Evolutionary conservation across 2,113 vertebrate genomes (phyloP), one percentile per base, ranked within the genome.

Genomic region (Zootoca vivipara): DNA sequence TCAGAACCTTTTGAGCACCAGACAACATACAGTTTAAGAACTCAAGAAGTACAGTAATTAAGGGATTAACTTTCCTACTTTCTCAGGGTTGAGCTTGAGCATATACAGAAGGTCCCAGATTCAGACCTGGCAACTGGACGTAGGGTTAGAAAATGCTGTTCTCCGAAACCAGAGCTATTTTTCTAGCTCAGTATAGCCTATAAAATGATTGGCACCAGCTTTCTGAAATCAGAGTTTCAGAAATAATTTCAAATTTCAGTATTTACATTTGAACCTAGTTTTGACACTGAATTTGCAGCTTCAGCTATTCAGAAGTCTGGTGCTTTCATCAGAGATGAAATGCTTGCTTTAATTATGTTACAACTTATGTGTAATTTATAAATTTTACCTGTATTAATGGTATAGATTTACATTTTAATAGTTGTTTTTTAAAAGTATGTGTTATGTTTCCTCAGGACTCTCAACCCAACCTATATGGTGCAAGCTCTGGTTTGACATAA

Each of bases 401-500:
- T 26, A 52, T 52, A n/a, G 42, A 20, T 73, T 20, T 33, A 33
- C 18, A 72, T 70, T 67, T 83, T 30, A n/a, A 10, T 83, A 16
- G 2, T 12, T 1, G 1, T 42, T 70, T 69, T 33, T 35, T 58
- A 18, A 69, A 80, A 83, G 40, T 35, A 22, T 20, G 5, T 46
- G 81, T 42, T 75, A 88, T 77, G 89, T 82, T 56, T 3, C 69
- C 52, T 40, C 73, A 98, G 98, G 98, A 38, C 95, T 99, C 85
- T 98, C 98, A 0, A 98, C 98, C 1, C 94, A 96, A 89, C 92
- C 96, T 56, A 94, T 97, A 79, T 99, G 98, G 98, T 94, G 95
- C 73, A 93, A 94, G 86, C 91, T 98, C 73, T 97, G 98, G 89
- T 95, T 95, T 1, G 96, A 98, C 0, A 94, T 98, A 85, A 96